Conservation (phyloP, 2,797 vertebrate genomes). For the Urophycis tenuis region DNA sequence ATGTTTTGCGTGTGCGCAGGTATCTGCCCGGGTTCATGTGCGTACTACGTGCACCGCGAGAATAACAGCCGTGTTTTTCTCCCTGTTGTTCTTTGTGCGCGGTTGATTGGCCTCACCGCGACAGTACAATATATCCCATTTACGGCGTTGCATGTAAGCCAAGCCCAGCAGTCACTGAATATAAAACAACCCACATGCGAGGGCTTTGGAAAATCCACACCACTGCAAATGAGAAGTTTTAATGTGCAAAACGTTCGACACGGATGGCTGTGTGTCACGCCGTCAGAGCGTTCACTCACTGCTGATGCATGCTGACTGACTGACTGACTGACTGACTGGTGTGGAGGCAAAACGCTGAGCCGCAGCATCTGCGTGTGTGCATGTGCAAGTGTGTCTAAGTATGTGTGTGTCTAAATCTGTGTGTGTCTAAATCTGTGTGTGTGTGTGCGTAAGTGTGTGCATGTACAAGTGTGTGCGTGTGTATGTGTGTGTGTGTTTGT, state of each 20-base stretch:
- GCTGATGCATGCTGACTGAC: no score
- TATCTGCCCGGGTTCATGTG: not conserved
- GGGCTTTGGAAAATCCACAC: not conserved
- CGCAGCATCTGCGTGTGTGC: not conserved
- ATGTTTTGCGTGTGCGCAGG: not conserved
- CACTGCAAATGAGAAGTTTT: not conserved
- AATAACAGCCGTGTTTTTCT: no score
- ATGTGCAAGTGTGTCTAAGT: no score
- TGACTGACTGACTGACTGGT: not conserved
- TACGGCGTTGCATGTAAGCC: not conserved
- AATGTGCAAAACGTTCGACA: not conserved
- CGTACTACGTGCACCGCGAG: not conserved
- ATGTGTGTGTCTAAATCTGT: not conserved
- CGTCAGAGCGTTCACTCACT: not conserved
- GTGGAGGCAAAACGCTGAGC: not conserved
- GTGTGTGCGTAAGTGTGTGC: not conserved
- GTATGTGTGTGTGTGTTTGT: no score
- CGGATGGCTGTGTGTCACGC: not conserved
- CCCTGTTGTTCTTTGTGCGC: not conserved
- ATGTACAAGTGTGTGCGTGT: no score
- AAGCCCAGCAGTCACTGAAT: not conserved
- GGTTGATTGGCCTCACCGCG: no score
- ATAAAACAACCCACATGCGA: not conserved
- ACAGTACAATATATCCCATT: not conserved
- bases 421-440: not conserved